Evolutionary conservation across 2,888 invertebrate species (phyloP).

Genomic region (Drosophila mimetica): DNA sequence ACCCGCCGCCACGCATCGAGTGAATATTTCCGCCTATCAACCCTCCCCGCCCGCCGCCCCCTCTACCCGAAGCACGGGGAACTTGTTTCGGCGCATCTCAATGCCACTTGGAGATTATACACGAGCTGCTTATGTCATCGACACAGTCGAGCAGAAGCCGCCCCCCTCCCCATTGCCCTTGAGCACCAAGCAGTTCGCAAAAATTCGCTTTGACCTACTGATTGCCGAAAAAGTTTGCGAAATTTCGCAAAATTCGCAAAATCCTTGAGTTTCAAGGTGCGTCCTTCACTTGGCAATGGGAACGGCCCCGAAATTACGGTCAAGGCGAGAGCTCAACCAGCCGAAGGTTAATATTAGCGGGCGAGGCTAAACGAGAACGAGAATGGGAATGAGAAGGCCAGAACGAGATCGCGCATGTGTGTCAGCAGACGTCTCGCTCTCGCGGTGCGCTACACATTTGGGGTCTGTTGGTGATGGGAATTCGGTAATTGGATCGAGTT

Average conservation of each 20-base stretch:
- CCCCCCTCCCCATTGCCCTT: neutral
- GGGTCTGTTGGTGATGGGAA: constrained; percentile 14
- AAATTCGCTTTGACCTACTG: constrained; percentile 62
- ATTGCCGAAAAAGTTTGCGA: constrained; percentile 64
- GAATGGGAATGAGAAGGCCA: constrained; percentile 38
- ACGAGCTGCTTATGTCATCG: constrained; percentile 59
- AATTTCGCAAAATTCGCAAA: constrained; percentile 70
- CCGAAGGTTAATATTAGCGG: constrained; percentile 33
- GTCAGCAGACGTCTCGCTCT: constrained; percentile 45
- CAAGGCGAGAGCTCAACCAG: constrained; percentile 68
- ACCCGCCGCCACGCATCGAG: constrained; percentile 61
- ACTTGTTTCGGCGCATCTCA: constrained; percentile 49
- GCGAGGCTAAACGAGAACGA: constrained; percentile 43
- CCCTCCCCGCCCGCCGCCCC: neutral
- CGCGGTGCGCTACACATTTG: constrained; percentile 29
- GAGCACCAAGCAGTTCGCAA: constrained; percentile 24
- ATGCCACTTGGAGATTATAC: constrained; percentile 59
- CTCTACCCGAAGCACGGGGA: constrained; percentile 17
- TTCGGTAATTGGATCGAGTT: neutral
- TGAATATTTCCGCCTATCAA: constrained; percentile 13
- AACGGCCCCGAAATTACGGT: constrained; percentile 74
- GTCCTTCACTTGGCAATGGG: constrained; percentile 82
- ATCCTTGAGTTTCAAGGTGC: constrained; percentile 82
- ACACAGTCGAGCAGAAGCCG: constrained; percentile 19
- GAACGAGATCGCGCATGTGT: constrained; percentile 19